These are phyloP conservation scores for Nannospalax galili DNA, from an alignment of 2,113 vertebrate species.

Conservation along the genomic window DNA sequence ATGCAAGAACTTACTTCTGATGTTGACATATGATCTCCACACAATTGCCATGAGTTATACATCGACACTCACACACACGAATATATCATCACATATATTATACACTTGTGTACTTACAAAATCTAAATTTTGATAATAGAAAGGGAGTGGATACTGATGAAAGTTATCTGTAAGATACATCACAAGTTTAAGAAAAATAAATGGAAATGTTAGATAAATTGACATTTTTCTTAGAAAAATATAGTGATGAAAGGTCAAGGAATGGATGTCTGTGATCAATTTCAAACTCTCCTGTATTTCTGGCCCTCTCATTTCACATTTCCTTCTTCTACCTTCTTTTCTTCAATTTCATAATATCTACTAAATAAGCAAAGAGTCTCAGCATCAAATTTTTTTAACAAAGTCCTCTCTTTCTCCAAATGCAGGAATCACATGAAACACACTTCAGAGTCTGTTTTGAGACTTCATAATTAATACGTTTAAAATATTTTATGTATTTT, in stretches of 20 bases:
- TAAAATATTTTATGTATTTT: too few species aligned
- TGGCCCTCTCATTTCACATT: neutral
- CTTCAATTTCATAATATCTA: neutral
- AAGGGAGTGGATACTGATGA: neutral
- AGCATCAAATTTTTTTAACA: neutral
- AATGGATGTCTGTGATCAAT: neutral
- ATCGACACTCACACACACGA: neutral
- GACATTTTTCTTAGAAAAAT: neutral
- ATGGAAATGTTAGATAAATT: neutral
- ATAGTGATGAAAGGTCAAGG: neutral
- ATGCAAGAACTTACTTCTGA: neutral
- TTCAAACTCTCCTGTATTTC: neutral
- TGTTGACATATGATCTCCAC: neutral
- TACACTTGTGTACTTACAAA: neutral
- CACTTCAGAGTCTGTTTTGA: neutral
- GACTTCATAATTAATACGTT: too few species aligned
- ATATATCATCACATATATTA: neutral
- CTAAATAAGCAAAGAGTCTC: neutral
- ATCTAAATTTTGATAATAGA: neutral
- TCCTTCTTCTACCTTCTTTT: neutral
- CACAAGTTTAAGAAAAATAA: neutral
- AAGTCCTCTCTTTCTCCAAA: neutral
- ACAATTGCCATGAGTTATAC: neutral
- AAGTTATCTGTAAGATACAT: neutral
- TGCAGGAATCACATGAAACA: fast-evolving